Evolutionary conservation across 1,140 invertebrate genomes (phyloP).

Genomic region (Neomicropteryx cornuta): DNA sequence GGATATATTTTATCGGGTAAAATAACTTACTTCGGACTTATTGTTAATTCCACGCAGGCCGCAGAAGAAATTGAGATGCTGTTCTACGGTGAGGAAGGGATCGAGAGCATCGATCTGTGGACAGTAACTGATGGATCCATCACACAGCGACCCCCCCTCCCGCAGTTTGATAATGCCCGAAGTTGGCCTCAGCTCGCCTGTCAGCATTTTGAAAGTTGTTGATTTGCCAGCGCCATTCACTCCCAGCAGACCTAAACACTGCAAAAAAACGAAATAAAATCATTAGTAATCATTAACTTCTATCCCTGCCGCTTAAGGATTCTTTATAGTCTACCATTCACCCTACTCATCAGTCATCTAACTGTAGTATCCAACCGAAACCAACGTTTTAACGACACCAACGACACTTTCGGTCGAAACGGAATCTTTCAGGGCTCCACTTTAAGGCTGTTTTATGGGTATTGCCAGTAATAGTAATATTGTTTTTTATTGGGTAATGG

Average conservation of each 20-base stretch:
- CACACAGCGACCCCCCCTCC: no score
- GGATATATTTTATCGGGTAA: background rate
- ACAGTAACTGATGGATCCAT: slow-evolving; percentile 51
- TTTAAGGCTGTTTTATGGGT: no score
- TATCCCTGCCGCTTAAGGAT: slow-evolving; percentile 24
- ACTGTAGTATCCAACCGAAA: slow-evolving; percentile 21
- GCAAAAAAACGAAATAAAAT: slow-evolving; percentile 6
- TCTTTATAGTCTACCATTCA: slow-evolving; percentile 20
- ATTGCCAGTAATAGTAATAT: no score
- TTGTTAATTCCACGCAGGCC: slow-evolving; percentile 34
- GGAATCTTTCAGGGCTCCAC: no score
- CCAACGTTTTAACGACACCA: slow-evolving; percentile 6
- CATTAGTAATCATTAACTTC: slow-evolving; percentile 15
- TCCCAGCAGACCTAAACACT: slow-evolving; percentile 66
- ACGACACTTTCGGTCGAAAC: no score
- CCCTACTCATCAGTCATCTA: slow-evolving; percentile 18
- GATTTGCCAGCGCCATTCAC: slow-evolving; percentile 66
- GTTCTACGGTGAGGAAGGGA: slow-evolving; percentile 49
- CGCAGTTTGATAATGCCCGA: slow-evolving; percentile 40
- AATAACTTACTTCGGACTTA: slow-evolving; percentile 25
- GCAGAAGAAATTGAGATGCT: slow-evolving; percentile 41
- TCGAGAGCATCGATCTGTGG: slow-evolving; percentile 76
- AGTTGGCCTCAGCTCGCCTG: slow-evolving; percentile 46
- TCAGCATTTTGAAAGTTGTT: slow-evolving; percentile 62
- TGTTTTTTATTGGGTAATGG: no score